These are phyloP conservation scores for Pantherophis guttatus DNA, from an alignment of 2,113 vertebrate genomes.

Conservation along the genomic window DNA sequence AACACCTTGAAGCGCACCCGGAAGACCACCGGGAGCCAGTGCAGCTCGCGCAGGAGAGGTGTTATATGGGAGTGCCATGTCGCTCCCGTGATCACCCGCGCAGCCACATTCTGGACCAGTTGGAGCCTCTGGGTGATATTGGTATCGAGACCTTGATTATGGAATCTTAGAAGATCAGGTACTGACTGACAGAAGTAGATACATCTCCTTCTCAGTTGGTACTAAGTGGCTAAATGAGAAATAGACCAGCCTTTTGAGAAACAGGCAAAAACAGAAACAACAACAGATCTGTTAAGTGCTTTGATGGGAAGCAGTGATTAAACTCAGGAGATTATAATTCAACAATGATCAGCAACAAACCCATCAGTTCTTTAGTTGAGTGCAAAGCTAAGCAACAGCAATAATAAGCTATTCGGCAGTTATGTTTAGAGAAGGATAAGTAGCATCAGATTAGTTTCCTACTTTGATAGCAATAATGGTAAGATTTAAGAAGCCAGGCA, in stretches of 20 bases:
- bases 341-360: neutral
- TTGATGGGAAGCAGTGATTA: neutral
- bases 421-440: neutral
- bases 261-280: neutral
- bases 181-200: neutral
- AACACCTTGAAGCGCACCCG: too few relatives aligned
- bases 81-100: too few relatives aligned
- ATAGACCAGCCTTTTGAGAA: neutral
- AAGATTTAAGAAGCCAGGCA: neutral
- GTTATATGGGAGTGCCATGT: too few relatives aligned
- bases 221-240: neutral
- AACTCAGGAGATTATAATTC: neutral
- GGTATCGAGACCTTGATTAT: neutral
- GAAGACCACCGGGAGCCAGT: too few relatives aligned
- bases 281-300: neutral
- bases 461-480: neutral
- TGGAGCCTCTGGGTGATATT: neutral
- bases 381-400: neutral
- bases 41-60: too few relatives aligned
- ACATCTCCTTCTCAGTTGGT: neutral
- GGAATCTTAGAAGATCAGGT: neutral
- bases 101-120: too few relatives aligned
- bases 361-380: neutral
- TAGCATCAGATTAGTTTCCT: neutral
- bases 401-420: neutral